Evolutionary conservation across 2,797 vertebrate genomes (phyloP).

Genomic region (Merluccius polli): DNA sequence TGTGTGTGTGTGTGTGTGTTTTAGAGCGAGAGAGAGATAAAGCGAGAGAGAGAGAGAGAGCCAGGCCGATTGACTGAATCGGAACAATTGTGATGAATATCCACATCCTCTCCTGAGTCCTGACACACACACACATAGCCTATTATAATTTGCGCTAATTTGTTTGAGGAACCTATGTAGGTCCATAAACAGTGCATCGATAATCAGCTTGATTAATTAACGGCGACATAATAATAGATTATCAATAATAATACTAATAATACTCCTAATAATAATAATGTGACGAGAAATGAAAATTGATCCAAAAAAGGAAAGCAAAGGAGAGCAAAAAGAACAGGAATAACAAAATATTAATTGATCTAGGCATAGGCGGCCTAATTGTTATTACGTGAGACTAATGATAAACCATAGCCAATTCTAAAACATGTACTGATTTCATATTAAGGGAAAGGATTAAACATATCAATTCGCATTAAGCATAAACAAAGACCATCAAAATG

Average conservation of each 20-base stretch:
- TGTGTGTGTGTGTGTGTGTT: neutral
- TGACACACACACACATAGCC: slow-evolving; percentile 9
- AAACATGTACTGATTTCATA: neutral
- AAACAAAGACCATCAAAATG: neutral
- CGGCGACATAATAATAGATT: neutral
- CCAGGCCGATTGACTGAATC: slow-evolving; percentile 11
- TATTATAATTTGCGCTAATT: slow-evolving; percentile 6
- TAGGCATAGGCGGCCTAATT: too few relatives aligned
- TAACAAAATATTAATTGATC: neutral
- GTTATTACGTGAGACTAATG: neutral
- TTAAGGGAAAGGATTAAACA: neutral
- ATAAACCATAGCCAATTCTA: neutral
- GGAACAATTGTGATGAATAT: slow-evolving; percentile 34
- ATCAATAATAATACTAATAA: neutral
- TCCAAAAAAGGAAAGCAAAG: neutral
- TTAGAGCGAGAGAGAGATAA: neutral
- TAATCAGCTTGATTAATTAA: neutral
- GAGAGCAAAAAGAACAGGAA: neutral
- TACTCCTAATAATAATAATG: neutral
- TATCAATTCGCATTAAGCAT: neutral
- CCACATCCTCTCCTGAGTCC: slow-evolving; percentile 20
- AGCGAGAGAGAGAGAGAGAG: neutral
- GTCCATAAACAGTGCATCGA: neutral
- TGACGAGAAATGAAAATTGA: neutral
- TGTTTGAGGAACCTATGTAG: neutral